Evolutionary conservation across 2,888 invertebrate species (phyloP).

Genomic region (Steinernema hermaphroditum): DNA sequence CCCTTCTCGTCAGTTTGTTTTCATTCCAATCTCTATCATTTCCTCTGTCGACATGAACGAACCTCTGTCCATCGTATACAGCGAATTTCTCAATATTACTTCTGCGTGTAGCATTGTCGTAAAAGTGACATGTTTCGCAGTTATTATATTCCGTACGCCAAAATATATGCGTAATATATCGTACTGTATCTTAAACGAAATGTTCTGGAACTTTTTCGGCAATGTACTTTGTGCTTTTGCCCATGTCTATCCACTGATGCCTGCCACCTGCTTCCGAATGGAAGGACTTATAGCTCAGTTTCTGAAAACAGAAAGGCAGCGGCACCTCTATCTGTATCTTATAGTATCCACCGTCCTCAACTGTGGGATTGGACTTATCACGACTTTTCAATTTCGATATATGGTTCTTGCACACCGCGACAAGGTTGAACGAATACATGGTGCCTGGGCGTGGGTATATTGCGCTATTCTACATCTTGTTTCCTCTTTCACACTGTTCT

Average conservation of each 20-base stretch:
- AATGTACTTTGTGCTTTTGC: background rate
- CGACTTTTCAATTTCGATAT: background rate
- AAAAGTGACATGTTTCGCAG: too few relatives aligned
- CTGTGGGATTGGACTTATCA: background rate
- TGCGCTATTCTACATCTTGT: background rate
- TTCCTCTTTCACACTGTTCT: background rate
- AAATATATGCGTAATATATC: background rate
- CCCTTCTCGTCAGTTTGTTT: too few relatives aligned
- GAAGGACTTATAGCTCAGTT: background rate
- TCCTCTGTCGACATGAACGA: too few relatives aligned
- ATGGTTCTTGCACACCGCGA: background rate
- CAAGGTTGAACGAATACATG: background rate
- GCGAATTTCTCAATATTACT: too few relatives aligned
- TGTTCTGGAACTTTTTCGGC: background rate
- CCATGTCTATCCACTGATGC: background rate
- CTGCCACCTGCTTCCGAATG: background rate
- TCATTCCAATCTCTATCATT: too few relatives aligned
- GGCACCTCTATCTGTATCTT: background rate
- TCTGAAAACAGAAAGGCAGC: background rate
- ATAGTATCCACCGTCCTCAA: background rate
- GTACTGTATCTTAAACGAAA: background rate
- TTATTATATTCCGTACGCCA: too few relatives aligned
- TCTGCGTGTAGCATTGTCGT: too few relatives aligned
- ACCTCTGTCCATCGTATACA: too few relatives aligned
- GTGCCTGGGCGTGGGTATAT: background rate